These are phyloP conservation scores for Paramormyrops hopkinsi DNA, from an alignment of 2,797 vertebrate species.

Conservation along the genomic window DNA sequence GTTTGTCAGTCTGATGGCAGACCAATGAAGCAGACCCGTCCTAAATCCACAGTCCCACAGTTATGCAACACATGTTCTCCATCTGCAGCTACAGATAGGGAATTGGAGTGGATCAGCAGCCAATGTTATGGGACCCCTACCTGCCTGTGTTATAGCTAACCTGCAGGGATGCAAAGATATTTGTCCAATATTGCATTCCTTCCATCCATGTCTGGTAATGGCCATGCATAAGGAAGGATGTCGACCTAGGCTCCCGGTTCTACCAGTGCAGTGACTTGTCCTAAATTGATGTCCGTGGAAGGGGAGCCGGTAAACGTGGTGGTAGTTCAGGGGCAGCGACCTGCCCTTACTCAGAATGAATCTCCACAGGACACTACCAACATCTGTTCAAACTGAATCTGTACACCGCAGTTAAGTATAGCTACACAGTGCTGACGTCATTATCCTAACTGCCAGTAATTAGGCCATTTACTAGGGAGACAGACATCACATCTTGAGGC, in stretches of 20 bases:
- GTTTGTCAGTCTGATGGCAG: neutral
- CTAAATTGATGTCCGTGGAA: neutral
- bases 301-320: neutral
- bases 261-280: neutral
- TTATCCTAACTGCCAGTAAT: neutral
- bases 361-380: neutral
- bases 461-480: neutral
- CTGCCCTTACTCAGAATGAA: neutral
- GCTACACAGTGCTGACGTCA: neutral
- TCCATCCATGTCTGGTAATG: neutral
- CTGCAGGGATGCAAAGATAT: conserved; percentile 19
- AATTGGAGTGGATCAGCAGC: neutral
- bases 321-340: neutral
- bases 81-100: conserved; percentile 13
- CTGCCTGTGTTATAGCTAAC: conserved; percentile 30
- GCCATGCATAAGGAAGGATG: conserved; percentile 10
- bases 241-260: neutral
- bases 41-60: neutral
- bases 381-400: neutral
- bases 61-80: conserved; percentile 5
- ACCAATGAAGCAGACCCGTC: neutral
- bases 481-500: neutral
- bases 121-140: conserved; percentile 18
- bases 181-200: conserved; percentile 4
- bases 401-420: neutral